Evolutionary conservation across 2,113 vertebrate genomes (phyloP).

Genomic region (Heloderma charlesbogerti): DNA sequence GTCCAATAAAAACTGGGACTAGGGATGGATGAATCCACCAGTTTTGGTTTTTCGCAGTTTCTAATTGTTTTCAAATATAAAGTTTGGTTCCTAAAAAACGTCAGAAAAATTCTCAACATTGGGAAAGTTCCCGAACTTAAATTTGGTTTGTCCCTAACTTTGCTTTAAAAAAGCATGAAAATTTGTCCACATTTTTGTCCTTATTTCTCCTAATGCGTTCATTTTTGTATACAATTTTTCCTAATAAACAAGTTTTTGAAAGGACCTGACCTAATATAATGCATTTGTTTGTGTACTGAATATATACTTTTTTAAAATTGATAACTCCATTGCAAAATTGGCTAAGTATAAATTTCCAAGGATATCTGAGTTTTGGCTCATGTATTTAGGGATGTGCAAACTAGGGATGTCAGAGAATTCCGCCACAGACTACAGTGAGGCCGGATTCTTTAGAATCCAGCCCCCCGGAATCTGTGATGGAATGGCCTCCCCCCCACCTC

Average conservation of each 20-base stretch:
- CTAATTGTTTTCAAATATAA: too few relatives aligned
- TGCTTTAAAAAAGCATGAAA: neutral
- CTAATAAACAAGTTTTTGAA: neutral
- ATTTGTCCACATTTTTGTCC: neutral
- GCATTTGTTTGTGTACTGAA: neutral
- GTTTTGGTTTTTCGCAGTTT: neutral
- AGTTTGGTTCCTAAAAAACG: too few relatives aligned
- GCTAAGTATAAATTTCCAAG: neutral
- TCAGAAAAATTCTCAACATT: too few relatives aligned
- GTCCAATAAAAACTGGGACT: neutral
- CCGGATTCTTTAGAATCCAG: too few relatives aligned
- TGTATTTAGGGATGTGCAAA: too few relatives aligned
- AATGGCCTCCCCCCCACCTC: too few relatives aligned
- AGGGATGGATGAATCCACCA: neutral
- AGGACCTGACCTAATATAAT: neutral
- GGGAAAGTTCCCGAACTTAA: too few relatives aligned
- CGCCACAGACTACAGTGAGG: too few relatives aligned
- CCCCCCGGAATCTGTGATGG: too few relatives aligned
- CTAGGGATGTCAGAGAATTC: too few relatives aligned
- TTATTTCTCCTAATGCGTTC: constrained; percentile 20
- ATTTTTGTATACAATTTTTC: too few relatives aligned
- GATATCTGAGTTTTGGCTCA: neutral
- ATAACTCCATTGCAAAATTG: neutral
- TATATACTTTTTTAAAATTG: neutral
- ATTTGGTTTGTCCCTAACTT: too few relatives aligned